phyloP scores from a whole-genome alignment of 2,888 invertebrate species.

The Tricholauxania praeusta region DNA sequence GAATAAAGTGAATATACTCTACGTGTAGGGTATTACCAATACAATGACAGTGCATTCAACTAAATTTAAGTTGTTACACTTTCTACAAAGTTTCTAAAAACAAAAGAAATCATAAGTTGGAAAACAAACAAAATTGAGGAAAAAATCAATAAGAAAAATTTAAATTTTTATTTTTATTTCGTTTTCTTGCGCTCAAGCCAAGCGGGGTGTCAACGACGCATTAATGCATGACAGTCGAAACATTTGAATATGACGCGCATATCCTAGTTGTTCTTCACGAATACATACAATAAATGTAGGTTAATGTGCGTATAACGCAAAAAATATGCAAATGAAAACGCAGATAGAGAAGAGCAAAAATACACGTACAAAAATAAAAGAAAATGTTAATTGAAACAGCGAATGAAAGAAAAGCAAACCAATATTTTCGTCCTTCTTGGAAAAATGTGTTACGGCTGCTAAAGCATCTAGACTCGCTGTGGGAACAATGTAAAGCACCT shows the following conservation, averaged over 20 bases:
- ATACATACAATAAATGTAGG: slow-evolving; percentile 9
- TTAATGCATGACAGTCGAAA: not conserved
- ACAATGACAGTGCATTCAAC: too few species aligned
- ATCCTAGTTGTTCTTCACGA: not conserved
- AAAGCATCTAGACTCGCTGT: not conserved
- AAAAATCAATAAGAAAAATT: slow-evolving; percentile 7
- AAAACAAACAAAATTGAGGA: not conserved
- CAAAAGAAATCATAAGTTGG: not conserved
- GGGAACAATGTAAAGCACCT: too few species aligned
- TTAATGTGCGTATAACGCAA: slow-evolving; percentile 8
- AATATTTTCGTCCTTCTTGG: slow-evolving; percentile 2
- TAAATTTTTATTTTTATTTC: not conserved
- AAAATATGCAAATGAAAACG: not conserved
- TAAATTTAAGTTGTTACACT: too few species aligned
- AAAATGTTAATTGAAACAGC: slow-evolving; percentile 34
- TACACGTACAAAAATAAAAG: too few species aligned
- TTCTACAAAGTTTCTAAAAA: too few species aligned
- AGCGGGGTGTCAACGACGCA: slow-evolving; percentile 16
- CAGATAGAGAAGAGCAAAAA: too few species aligned
- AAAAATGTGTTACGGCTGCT: slow-evolving; percentile 19
- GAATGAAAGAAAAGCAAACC: not conserved
- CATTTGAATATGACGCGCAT: not conserved
- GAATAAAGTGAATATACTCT: too few species aligned
- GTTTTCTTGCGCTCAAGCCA: not conserved
- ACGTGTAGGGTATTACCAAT: too few species aligned